Evolutionary conservation across 2,113 vertebrate species (phyloP), one percentile per base, ranked within the genome.

Genomic region (Cathartes aura): DNA sequence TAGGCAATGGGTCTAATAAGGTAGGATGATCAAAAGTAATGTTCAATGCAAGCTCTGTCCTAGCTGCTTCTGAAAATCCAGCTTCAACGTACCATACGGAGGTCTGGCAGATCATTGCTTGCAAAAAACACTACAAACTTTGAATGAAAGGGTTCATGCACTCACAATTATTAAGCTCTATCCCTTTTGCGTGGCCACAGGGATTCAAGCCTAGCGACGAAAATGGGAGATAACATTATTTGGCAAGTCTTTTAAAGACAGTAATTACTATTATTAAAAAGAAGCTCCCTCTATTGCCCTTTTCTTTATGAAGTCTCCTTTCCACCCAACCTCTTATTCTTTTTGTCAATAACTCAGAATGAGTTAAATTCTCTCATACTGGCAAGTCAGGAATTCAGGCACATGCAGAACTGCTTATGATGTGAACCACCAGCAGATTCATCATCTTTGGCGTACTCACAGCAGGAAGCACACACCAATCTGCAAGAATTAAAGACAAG

Each of bases 401-500:
- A 53, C 52, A 90, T 42, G 67, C 18, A 89, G 68, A 72, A 71
- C 24, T 32, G 38, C 36, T 71, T 59, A 9, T 7, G 89, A 64
- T 52, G 62, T 43, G 79, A 94, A 58, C 80, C 71, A 87, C 67
- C 94, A 90, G 59, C 68, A 96, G 58, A 67, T 47, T 47, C 78
- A 40, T 76, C 68, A 23, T 66, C 82, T 95, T 56, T 60, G 59
- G 59, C 5, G 1, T 0, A 34, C 3, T 3, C 88, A 58, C 68
- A 82, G 59, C 55, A 92, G 76, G 75, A 79, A 64, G 64, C 76
- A 82, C 60, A 60, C 58, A 85, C 38, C 78, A 45, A 53, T 53
- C 82, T 73, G 74, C 55, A 89, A 82, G 66, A 93, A 80, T 40
- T 82, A 89, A 78, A 89, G 93, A 80, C 30, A 52, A 95, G 56